Evolutionary conservation across 2,113 vertebrate genomes (phyloP), one percentile per base, ranked within the genome.

Genomic region (Plecotus auritus): DNA sequence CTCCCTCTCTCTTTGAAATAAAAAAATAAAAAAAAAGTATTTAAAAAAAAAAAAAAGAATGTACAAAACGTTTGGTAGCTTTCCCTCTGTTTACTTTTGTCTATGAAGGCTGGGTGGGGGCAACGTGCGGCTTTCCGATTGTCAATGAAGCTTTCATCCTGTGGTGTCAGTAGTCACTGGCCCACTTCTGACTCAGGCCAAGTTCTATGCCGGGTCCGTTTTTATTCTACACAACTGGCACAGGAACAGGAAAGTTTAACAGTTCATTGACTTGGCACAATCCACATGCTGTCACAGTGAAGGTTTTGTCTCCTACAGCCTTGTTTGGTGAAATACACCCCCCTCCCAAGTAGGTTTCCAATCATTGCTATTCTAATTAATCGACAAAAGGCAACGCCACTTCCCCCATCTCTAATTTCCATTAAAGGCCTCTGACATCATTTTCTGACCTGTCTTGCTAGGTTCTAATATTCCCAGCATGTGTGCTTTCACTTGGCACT

Each of bases 171-270:
- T 67, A 97, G 88, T 83, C 93, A 93, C 93, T 30, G 61, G 56
- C 93, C 86, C 93, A 94, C 81, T 96, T 82, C 49, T 40, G 83
- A 49, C 80, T 78, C 0, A 0, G 78, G 76, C 94, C 17, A 42
- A 72, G 61, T 94, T 97, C 95, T 90, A 93, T 30, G 73, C 59
- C 84, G 91, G n/a, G 3, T 92, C 94, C 83, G 20, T 96, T 96
- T 96, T 96, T 85, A 70, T 81, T 40, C 47, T 54, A 77, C 85
- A 51, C 28, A 81, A 84, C 51, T 66, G 8, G 82, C 94, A 93
- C 10, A 17, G 83, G 5, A 51, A 84, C 16, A 51, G 85, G 45
- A 77, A 96, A 96, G 80, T 83, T 94, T 47, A 97, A 74, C 84
- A 96, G 90, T 86, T 93, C 95, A 77, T 72, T 91, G 93, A 59